These are phyloP conservation scores for Scleropages formosus DNA, from an alignment of 2,797 vertebrate genomes.

Conservation along the genomic window DNA sequence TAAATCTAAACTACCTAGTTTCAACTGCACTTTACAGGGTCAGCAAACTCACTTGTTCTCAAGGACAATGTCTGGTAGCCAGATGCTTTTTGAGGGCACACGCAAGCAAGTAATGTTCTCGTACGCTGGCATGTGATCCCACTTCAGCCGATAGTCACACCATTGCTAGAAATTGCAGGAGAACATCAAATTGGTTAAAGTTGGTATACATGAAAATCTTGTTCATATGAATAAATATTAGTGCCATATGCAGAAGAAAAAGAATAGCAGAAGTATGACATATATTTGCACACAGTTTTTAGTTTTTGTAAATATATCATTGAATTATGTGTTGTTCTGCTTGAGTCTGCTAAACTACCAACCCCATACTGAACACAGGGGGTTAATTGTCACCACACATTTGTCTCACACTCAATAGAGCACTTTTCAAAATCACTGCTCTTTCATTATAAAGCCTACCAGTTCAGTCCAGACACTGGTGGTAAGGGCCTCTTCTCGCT, in stretches of 20 bases:
- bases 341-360: no score
- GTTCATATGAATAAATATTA: background rate
- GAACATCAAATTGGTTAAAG: background rate
- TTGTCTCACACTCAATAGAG: no score
- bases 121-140: slow-evolving; percentile 75
- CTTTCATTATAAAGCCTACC: slow-evolving; percentile 62
- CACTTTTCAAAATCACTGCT: background rate
- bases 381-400: no score
- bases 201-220: background rate
- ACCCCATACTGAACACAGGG: no score
- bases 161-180: slow-evolving; percentile 71
- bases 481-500: slow-evolving; percentile 87
- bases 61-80: slow-evolving; percentile 86
- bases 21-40: background rate
- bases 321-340: no score
- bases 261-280: no score
- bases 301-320: no score
- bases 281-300: no score
- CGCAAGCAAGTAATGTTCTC: slow-evolving; percentile 76
- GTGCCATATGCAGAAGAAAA: background rate
- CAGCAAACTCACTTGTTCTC: slow-evolving; percentile 85
- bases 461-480: slow-evolving; percentile 95
- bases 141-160: slow-evolving; percentile 85
- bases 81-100: slow-evolving; percentile 86
- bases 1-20: no score